Base-by-base conservation (phyloP, 2,797 vertebrate genomes). In the Alfaro cultratus region DNA sequence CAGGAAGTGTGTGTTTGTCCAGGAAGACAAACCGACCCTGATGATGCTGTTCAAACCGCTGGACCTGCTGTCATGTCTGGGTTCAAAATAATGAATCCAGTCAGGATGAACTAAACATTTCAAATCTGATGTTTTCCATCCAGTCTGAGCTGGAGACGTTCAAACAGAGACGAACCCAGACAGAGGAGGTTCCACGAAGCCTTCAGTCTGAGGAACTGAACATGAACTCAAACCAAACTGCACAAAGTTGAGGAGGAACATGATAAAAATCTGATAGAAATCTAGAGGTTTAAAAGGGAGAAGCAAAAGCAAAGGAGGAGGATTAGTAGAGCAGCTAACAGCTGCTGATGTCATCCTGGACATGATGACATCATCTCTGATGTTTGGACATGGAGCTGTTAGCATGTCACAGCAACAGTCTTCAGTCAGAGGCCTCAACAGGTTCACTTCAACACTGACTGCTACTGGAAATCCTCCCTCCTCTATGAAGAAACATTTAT, bases 1-100 rank as follows among this genome's bases (percentile, higher is more conserved):
- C 36, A 73, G 36, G 6, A 68, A 47, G 79, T 67, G 11, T 77
- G 39, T 67, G 31, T 73, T 26, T 67, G 36, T 39, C 34, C 2
- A 67, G 62, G 36, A 68, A 18, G 46, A 72, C n/a, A n/a, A 2
- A 71, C 34, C 64, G 34, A 57, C 46, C 31, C 72, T 23, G 31
- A 43, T 29, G 18, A 91, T 87, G 82, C 90, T 82, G 79, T 88
- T 92, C 87, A 86, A 83, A 90, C 75, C 79, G 86, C 21, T 70
- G 79, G 85, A 85, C 78, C 18, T 51, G 75, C 10, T 78, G 72
- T 73, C 78, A 76, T 67, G 78, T 85, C 67, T 51, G 21, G n/a
- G 47, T 51, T 23, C 49, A 23, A 23, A 51, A 51, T 23, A 26
- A 47, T 26, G 41, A 1, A 68, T 36, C 15, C 41, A 71, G 68